Evolutionary conservation across 2,888 invertebrate genomes (phyloP).

Genomic region (Leptura quadrifasciata): DNA sequence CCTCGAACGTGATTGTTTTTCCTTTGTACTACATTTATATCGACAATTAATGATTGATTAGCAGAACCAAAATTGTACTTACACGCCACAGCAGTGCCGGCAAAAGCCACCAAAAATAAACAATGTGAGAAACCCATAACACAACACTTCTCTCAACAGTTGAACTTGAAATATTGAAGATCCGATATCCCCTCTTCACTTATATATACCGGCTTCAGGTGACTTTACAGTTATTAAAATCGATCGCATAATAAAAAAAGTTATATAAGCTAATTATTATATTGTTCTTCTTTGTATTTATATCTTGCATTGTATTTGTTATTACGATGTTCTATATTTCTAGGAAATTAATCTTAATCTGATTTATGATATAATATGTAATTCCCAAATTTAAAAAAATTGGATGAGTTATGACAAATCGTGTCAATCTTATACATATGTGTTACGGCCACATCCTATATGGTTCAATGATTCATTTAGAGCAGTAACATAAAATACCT

Average conservation of each 20-base stretch:
- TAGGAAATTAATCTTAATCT: slow-evolving; percentile 5
- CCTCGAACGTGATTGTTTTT: no score
- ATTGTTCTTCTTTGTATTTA: slow-evolving; percentile 19
- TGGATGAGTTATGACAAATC: background rate
- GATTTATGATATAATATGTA: slow-evolving; percentile 13
- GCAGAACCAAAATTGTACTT: slow-evolving; percentile 13
- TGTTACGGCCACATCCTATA: background rate
- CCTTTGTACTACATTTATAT: no score
- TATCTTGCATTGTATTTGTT: slow-evolving; percentile 8
- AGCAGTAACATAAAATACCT: background rate
- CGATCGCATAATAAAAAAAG: slow-evolving; percentile 24
- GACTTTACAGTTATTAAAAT: slow-evolving; percentile 32
- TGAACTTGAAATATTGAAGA: slow-evolving; percentile 30
- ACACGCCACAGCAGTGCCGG: slow-evolving; percentile 6
- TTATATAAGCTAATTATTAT: slow-evolving; percentile 30
- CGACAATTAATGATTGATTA: no score
- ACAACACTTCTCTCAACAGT: slow-evolving; percentile 17
- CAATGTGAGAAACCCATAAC: slow-evolving; percentile 19
- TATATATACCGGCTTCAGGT: slow-evolving; percentile 27
- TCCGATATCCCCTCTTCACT: slow-evolving; percentile 11
- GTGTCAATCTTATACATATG: slow-evolving; percentile 1
- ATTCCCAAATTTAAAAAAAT: slow-evolving; percentile 27
- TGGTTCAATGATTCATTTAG: background rate
- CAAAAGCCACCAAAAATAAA: slow-evolving; percentile 27
- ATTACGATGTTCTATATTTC: slow-evolving; percentile 18